Conservation (phyloP, 2,888 invertebrate species). For the Noctua fimbriata region DNA sequence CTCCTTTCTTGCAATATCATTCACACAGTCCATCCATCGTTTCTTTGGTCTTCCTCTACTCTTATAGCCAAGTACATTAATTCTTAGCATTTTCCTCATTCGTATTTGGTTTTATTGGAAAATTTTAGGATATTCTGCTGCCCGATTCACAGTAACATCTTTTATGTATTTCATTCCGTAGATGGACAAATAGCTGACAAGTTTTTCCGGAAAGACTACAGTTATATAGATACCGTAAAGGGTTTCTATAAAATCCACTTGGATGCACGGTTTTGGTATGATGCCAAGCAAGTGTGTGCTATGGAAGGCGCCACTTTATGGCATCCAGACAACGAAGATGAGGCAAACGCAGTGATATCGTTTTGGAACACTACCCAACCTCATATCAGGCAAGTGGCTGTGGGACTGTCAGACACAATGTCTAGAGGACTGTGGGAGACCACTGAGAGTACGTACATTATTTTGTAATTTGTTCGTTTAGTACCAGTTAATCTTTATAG, state of each 20-base stretch:
- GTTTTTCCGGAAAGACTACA: conserved; percentile 18
- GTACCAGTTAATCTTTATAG: too few species aligned
- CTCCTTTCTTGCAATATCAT: too few species aligned
- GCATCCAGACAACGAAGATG: conserved; percentile 3
- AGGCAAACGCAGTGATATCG: conserved; percentile 2
- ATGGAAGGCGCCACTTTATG: conserved; percentile 25
- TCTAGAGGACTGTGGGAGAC: conserved; percentile 79
- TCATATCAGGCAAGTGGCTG: background rate
- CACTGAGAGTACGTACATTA: conserved; percentile 66
- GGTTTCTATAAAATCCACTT: conserved; percentile 14
- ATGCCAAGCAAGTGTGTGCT: conserved; percentile 14
- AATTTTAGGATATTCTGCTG: too few species aligned
- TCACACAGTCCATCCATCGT: too few species aligned
- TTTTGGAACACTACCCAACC: conserved; percentile 7
- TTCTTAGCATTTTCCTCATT: too few species aligned
- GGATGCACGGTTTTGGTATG: background rate
- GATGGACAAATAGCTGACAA: background rate
- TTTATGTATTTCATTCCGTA: conserved; percentile 1
- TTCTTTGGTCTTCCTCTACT: too few species aligned
- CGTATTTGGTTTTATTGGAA: too few species aligned
- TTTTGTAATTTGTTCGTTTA: background rate
- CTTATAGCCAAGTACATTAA: too few species aligned
- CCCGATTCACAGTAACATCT: background rate
- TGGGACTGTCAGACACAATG: conserved; percentile 51
- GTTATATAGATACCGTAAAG: background rate